Base-by-base conservation (phyloP, 2,113 vertebrate species). In the Poeciliopsis prolifica region DNA sequence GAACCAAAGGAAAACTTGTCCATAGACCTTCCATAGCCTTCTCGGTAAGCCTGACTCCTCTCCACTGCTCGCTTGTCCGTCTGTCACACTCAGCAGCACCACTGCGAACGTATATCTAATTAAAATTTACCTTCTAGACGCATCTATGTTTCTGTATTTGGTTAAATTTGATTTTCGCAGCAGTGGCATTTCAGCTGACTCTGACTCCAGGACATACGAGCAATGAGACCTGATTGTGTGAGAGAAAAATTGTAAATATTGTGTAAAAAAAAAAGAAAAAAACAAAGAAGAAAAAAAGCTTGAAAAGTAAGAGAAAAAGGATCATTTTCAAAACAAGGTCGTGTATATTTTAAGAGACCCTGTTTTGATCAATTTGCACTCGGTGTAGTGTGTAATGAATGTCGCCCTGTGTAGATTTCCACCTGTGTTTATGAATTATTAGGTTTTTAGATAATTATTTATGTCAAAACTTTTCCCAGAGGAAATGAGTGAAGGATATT, bases 391-490 rank as follows among this genome's bases (percentile, higher is more conserved):
- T 97, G 95, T 95, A 97, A 96, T 96, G 96, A 97, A 96, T 96
- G 96, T 97, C 94, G 93, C 94, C 94, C 84, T 86, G 94, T 96
- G 96, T 98, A 97, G 97, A 96, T 87, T 95, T 95, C 93, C 95
- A 93, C 95, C 93, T 95, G 96, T 98, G 96, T 95, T 95, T 94
- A 96, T 97, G 94, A 95, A 96, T 97, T 91, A 91, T 93, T 96
- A 96, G 95, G 92, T 95, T 96, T 95, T 95, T 98, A 97, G 97
- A 96, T 93, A 88, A 96, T 97, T 97, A 99, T 99, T 99, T 99
- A 99, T 98, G 97, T 97, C 95, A 91, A 95, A 92, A 91, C 94
- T 94, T 94, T 95, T 94, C 96, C 95, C 92, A 24, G 95, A 97
- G 95, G 88, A 95, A 94, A 94, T 91, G 94, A 94, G 87, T 93